phyloP scores from a whole-genome alignment of 2,113 vertebrate genomes.

The Mesembrinibis cayennensis region DNA sequence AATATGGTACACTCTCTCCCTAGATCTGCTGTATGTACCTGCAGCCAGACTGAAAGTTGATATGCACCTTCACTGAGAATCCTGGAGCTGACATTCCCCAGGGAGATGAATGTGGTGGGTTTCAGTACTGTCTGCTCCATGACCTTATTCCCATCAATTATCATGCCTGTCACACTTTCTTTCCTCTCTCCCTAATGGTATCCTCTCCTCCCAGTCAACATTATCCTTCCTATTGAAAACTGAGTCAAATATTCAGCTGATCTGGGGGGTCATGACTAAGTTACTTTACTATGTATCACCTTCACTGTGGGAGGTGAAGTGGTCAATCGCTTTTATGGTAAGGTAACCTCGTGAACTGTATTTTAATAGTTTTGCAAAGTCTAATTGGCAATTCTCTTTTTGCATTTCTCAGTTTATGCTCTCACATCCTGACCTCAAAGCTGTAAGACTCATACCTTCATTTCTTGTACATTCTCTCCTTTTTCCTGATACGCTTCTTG shows the following conservation, averaged over 20 bases:
- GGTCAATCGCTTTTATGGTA: not conserved
- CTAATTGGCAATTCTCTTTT: not conserved
- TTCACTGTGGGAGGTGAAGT: not conserved
- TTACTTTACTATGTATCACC: not conserved
- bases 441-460: not conserved
- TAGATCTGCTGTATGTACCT: not conserved
- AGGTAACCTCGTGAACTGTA: not conserved
- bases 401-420: not conserved
- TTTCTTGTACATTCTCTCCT: not conserved
- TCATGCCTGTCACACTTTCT: rapidly evolving
- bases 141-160: not conserved
- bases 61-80: not conserved
- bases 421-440: not conserved
- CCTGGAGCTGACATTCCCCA: not conserved
- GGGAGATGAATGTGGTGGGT: not conserved
- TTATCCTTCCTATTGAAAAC: not conserved
- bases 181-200: not conserved
- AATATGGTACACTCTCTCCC: not conserved
- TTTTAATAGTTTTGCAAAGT: not conserved
- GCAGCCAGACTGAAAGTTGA: not conserved
- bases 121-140: not conserved
- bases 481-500: not conserved
- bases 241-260: not conserved
- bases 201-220: not conserved
- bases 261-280: rapidly evolving